Base-by-base conservation (phyloP, 2,888 invertebrate genomes). In the Drosophila hamatofila region DNA sequence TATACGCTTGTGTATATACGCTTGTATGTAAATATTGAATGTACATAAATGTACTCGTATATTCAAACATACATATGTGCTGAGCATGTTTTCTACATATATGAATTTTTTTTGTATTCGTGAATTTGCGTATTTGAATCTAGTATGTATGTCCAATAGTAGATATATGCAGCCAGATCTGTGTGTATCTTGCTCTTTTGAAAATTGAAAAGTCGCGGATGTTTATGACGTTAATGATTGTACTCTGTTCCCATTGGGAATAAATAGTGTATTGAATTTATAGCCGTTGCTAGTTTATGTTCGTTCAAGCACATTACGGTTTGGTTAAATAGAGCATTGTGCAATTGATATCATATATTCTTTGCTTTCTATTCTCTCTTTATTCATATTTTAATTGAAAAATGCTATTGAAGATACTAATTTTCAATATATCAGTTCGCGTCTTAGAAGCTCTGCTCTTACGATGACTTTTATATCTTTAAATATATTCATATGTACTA, bases 191-290 rank as follows among this genome's bases (percentile, higher is more conserved):
- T 63, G 65, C 74, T 77, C 84, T 72, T 75, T 78, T 68, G 70
- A 87, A 78, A 86, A 75, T 49, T 39, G 39, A 49, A 81, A 80
- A 72, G 66, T 68, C 73, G 73, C 86, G 81, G 80, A 81, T 76
- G 84, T 67, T 72, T 68, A 73, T 87, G 84, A 87, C 88, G 84
- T 84, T 82, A 72, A 82, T 81, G 76, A 79, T 73, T 71, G 41
- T 56, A 58, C 74, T 49, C 37, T 69, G 25, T 60, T 48, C 52
- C n/a, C 18, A 33, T 33, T 44, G 21, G 39, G 18, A 42, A 42
- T 21, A 49, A 55, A 52, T 16, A 58, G 66, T 58, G 51, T 58
- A 33, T 46, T 46, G 9, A 5, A 30, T 18, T 23, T 52, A 6
- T 41, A 41, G 39, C n/a, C 14, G 2, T 18, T 39, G 27, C 55